A percentile compares a stretch with the other conserved stretches of the same genome.
Conservation (phyloP, 2,113 vertebrate genomes). For the Chaenogobius annularis region DNA sequence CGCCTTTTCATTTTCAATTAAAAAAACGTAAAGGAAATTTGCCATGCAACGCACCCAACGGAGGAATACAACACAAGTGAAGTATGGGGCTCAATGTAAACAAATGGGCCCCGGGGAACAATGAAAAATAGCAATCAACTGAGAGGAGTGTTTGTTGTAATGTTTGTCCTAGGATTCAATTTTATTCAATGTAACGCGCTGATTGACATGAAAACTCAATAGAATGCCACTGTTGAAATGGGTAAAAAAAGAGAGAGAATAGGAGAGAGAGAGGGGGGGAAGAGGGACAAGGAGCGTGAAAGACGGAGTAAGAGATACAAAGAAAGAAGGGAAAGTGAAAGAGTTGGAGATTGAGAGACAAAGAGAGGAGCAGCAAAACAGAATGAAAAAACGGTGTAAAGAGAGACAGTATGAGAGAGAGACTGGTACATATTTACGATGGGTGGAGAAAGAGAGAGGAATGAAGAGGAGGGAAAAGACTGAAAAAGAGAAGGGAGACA, state of each 20-base stretch:
- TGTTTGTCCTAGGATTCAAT: not conserved
- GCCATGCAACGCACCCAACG: not conserved
- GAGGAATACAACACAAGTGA: not conserved
- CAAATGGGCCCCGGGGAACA: not conserved
- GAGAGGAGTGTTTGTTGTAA: not conserved
- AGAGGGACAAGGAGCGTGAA: too few relatives aligned
- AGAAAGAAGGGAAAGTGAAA: not conserved
- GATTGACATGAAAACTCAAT: not conserved
- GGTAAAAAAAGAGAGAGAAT: not conserved
- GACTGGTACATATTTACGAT: too few relatives aligned
- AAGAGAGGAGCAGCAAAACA: too few relatives aligned
- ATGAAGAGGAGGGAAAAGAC: too few relatives aligned
- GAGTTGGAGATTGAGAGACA: too few relatives aligned
- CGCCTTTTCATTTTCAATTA: not conserved
- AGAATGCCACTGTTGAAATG: not conserved
- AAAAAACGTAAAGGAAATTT: not conserved
- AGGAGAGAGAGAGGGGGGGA: not conserved
- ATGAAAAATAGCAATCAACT: not conserved
- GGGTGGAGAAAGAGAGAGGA: too few relatives aligned
- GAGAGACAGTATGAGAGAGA: too few relatives aligned
- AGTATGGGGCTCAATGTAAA: not conserved
- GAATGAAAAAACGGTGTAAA: too few relatives aligned
- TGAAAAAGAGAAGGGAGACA: too few relatives aligned
- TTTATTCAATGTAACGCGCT: not conserved
- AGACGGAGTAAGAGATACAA: not conserved